phyloP scores from a whole-genome alignment of 1,140 invertebrate species.

The Sycophila sp. region DNA sequence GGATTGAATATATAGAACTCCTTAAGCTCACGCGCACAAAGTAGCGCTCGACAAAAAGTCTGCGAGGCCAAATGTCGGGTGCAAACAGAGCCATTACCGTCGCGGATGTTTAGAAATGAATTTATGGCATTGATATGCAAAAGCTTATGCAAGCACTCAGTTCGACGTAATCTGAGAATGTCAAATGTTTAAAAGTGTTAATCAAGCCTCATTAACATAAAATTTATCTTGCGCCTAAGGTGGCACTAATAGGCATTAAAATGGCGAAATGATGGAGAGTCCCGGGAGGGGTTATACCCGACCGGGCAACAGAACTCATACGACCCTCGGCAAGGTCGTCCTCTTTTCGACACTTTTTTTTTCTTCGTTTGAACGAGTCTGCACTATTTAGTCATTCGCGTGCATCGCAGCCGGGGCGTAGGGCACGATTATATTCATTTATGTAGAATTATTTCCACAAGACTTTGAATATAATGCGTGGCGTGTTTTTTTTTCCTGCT shows the following conservation, averaged over 20 bases:
- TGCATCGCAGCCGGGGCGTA: conserved; percentile 4
- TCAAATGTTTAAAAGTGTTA: conserved; percentile 9
- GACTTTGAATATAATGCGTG: conserved; percentile 42
- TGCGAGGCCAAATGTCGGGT: not conserved
- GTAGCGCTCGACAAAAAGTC: too few species aligned
- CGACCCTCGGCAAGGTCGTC: conserved; percentile 28
- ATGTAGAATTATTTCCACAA: conserved; percentile 44
- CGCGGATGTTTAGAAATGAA: not conserved
- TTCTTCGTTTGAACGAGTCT: not conserved
- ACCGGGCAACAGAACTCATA: too few species aligned
- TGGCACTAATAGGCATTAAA: conserved; percentile 7
- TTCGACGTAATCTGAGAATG: not conserved
- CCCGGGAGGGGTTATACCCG: not conserved
- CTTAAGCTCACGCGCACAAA: too few species aligned
- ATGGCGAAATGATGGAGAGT: not conserved
- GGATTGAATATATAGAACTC: too few species aligned
- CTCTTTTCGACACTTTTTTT: not conserved
- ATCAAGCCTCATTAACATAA: conserved; percentile 7
- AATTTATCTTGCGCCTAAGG: not conserved
- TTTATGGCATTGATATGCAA: not conserved
- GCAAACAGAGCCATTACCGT: conserved; percentile 1
- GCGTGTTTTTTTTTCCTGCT: not conserved
- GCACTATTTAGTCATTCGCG: not conserved
- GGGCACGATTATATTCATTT: conserved; percentile 43
- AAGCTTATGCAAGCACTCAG: conserved; percentile 5